Evolutionary conservation across 2,797 vertebrate genomes (phyloP), one percentile per base, ranked within the genome.

Genomic region (Mastacembelus armatus): DNA sequence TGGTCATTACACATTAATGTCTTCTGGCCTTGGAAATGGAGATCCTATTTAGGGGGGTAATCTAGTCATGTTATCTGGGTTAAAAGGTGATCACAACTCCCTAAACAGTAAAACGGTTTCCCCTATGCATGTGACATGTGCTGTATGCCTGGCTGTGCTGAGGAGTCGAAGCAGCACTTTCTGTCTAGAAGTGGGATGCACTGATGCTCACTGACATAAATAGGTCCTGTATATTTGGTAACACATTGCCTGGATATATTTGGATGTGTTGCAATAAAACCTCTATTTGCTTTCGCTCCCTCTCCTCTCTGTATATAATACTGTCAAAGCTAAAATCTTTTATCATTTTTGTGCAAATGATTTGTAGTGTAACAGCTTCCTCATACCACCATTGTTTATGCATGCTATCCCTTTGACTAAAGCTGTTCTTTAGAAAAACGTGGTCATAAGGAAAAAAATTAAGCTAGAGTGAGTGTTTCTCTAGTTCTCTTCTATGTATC

Each of bases 121-220:
- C 48, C 71, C 22, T 36, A 4, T 54, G 51, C 76, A 32, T 50
- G 55, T 75, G 66, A 51, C 60, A 54, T 26, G 45, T 22, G 26
- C 24, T 65, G 40, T 45, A 68, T 47, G 78, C 60, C 44, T 33
- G 78, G 73, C 50, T 71, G 58, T 65, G 83, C 74, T 19, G 65
- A 67, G 75, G 62, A 88, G 74, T 81, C 29, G 49, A 64, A 88
- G 80, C 83, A 72, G 71, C 77, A 68, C 69, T 87, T 85, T 91
- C 68, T 82, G 77, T 85, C 85, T 87, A 74, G 71, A 91, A 84
- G 85, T 87, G 87, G 86, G 85, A 90, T 90, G 88, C 76, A 55
- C 89, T 92, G 90, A 95, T 90, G 87, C 88, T 86, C 81, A 65
- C 74, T 92, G 93, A 93, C 92, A 92, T 88, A 94, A 93, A 92